Evolutionary conservation across 2,113 vertebrate genomes (phyloP), one percentile per base, ranked within the genome.

Genomic region (Ceuthmochares aereus): DNA sequence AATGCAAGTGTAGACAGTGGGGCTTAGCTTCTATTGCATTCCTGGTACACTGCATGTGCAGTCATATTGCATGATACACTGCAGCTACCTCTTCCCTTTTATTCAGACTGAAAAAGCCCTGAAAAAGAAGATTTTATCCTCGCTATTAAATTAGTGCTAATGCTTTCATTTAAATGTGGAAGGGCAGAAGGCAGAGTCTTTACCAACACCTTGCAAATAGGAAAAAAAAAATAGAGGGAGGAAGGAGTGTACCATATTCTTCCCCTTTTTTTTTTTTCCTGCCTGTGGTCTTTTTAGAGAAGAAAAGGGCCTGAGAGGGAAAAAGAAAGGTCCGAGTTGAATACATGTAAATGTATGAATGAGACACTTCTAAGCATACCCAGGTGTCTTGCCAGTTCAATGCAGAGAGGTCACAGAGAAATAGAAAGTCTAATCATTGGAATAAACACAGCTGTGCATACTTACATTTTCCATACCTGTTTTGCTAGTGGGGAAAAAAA

Each of bases 401-500:
- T 93, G 89, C 90, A 96, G 64, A 95, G 93, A 88, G 97, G 97
- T 97, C 97, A 97, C 93, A 91, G 89, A 93, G 87, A 94, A 95
- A 94, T 70, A 95, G 96, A 96, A 96, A 93, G 96, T 89, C 95
- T 97, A 97, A 97, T 97, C 96, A 96, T 91, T 88, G 97, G 84
- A 95, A 97, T 97, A 97, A 97, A 97, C 96, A 97, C 97, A 97
- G 97, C 97, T 97, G 97, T 95, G 91, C 91, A 85, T 94, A 97
- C 96, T 96, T 96, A 97, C 49, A 72, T 96, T 96, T 97, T 97
- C 93, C 90, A 92, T 96, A 95, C 95, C 49, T 90, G 94, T 95
- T 95, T 93, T 96, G 85, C 90, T 95, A 92, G 93, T 90, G 76
- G 83, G 85, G n/a, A 19, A 37, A 58, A 94, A 93, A 89, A 93